Evolutionary conservation across 2,888 invertebrate species (phyloP), one percentile per base, ranked within the genome.

Genomic region (Agrilus mali): DNA sequence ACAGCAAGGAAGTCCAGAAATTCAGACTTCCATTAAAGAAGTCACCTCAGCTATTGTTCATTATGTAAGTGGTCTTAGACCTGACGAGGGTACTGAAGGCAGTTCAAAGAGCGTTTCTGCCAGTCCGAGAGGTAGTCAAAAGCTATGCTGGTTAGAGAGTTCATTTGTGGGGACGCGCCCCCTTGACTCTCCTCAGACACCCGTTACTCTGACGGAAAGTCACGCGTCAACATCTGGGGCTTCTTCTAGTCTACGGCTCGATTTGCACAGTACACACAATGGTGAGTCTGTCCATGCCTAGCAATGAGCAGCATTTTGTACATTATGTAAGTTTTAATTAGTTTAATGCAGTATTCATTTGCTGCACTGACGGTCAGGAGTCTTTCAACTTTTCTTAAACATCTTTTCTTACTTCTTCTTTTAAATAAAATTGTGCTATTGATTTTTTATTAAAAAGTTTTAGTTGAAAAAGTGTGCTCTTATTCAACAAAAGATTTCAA

Each of bases 1-100:
- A 31, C 55, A 53, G 22, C 61, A 61, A 33, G 63, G 64, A 41
- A 71, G 69, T 50, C 72, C 72, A 47, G 82, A 82, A 63, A 86
- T 87, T 48, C 85, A 85, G 62, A 79, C 86, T 50, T 88, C 87
- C 45, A 90, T 90, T 63, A 89, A 89, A 67, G 89, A 89, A 68
- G 90, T 90, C 52, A 90, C 90, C 50, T 89, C 89, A 54, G 90
- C 90, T 38, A 90, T 92, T 56, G 90, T 89, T 43, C 89, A 90
- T 66, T 90, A 89, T 73, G 89, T 90, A 48, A 81, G 81, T 50
- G 81, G 80, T 0, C 56, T 78, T 55, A 78, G 74, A 61, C 80
- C 75, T 45, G 78, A 74, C 12, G 49, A 54, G 7, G 42, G 39
- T 32, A n/a, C 31, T 7, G 45, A 46, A 20, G 36, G 42, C 22